Percentiles rank a stretch among this genome's conserved stretches.
Conservation (phyloP, 2,113 vertebrate species). For the Chrysochloris asiatica region DNA sequence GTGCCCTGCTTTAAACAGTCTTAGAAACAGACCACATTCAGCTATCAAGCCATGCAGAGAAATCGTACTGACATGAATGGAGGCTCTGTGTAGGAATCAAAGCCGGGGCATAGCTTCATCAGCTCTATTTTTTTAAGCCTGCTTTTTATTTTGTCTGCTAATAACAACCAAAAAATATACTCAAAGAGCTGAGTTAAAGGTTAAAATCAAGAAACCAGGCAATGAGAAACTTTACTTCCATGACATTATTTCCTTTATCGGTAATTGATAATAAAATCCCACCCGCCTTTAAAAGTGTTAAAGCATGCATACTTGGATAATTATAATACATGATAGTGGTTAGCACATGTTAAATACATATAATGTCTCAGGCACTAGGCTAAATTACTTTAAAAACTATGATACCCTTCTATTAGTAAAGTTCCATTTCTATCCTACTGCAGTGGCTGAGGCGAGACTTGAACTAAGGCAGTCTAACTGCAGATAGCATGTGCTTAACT, state of each 20-base stretch:
- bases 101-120: conserved; percentile 66
- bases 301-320: conserved; percentile 17
- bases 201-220: conserved; percentile 67
- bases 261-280: conserved; percentile 37
- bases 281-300: not conserved
- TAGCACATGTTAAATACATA: conserved; percentile 37
- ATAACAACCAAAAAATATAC: conserved; percentile 52
- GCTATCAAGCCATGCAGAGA: conserved; percentile 70
- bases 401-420: conserved; percentile 46
- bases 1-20: conserved; percentile 71
- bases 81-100: conserved; percentile 53
- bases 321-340: conserved; percentile 40
- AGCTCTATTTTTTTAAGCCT: conserved; percentile 3
- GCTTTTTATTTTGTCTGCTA: conserved; percentile 74
- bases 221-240: conserved; percentile 40
- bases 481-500: not conserved
- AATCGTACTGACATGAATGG: conserved; percentile 62
- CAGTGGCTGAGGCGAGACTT: not conserved
- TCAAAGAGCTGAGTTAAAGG: conserved; percentile 51
- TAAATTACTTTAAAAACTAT: not conserved
- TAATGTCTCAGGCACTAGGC: conserved; percentile 5
- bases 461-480: not conserved
- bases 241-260: conserved; percentile 48
- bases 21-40: conserved; percentile 59
- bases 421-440: not conserved